Conservation (phyloP, 2,888 invertebrate genomes). For the Leucoptera coffeella region DNA sequence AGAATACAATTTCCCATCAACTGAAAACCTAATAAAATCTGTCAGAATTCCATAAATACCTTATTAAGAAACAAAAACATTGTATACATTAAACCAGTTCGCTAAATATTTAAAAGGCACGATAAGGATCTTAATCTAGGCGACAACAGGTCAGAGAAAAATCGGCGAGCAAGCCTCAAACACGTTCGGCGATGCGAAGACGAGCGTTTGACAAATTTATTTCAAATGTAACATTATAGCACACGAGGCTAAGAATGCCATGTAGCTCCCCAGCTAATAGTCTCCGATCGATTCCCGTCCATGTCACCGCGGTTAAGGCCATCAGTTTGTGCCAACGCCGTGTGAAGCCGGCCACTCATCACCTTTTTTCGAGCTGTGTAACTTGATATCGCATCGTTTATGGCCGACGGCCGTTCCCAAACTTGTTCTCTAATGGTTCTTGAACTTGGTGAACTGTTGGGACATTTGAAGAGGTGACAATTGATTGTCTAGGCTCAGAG, state of each 20-base stretch:
- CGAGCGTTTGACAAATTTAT: conserved; percentile 5
- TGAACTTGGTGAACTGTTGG: conserved; percentile 28
- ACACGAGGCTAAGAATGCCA: not conserved
- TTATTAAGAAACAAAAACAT: too few species aligned
- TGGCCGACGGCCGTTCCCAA: conserved; percentile 27
- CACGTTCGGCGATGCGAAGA: too few species aligned
- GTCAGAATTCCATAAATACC: too few species aligned
- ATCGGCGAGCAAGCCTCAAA: too few species aligned
- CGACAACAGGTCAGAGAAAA: too few species aligned
- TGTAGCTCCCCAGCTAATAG: conserved; percentile 3
- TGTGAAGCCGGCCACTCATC: conserved; percentile 32
- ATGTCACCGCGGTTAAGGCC: conserved; percentile 16
- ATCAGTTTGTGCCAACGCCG: conserved; percentile 33
- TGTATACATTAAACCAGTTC: too few species aligned
- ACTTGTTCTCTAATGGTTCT: conserved; percentile 39
- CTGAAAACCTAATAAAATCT: too few species aligned
- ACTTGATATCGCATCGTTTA: conserved; percentile 46
- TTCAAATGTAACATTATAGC: conserved; percentile 2
- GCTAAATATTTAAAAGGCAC: too few species aligned
- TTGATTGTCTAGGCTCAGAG: conserved; percentile 44
- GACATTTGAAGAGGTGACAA: conserved; percentile 44
- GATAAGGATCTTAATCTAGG: too few species aligned
- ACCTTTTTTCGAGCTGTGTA: conserved; percentile 39
- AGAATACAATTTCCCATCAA: too few species aligned
- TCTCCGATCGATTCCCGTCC: conserved; percentile 12